Percentiles rank a stretch among this genome's conserved stretches.
Evolutionary conservation across 2,113 vertebrate species (phyloP).

Genomic region (Calyptommatus sinebrachiatus): DNA sequence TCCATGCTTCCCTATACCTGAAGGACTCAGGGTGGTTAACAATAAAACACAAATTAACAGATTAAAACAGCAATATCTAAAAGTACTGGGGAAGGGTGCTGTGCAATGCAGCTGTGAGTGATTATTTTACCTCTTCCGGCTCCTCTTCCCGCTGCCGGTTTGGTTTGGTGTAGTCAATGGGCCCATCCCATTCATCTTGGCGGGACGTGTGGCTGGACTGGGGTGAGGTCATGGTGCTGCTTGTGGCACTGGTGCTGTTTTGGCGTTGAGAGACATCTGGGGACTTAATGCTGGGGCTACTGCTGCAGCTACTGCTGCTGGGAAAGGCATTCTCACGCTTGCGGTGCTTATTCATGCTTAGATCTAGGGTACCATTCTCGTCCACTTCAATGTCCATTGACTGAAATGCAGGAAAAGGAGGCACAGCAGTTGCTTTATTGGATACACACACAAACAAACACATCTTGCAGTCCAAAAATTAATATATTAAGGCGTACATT

Average conservation of each 20-base stretch:
- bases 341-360: conserved; percentile 95
- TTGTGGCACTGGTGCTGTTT: conserved; percentile 76
- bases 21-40: too few species aligned
- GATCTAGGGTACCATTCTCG: conserved; percentile 94
- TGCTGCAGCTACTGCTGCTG: conserved; percentile 79
- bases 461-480: neutral
- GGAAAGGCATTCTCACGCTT: conserved; percentile 77
- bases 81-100: too few species aligned
- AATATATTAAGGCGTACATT: too few species aligned
- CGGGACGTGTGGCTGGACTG: conserved; percentile 86
- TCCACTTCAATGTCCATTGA: conserved; percentile 93
- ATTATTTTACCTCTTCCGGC: conserved; percentile 84
- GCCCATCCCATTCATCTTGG: conserved; percentile 95
- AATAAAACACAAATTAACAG: too few species aligned
- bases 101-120: too few species aligned
- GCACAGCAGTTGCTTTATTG: neutral
- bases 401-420: conserved; percentile 64
- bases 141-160: conserved; percentile 93
- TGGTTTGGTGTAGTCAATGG: conserved; percentile 96
- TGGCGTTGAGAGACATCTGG: conserved; percentile 84
- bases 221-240: conserved; percentile 88
- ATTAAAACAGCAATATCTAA: too few species aligned
- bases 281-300: conserved; percentile 85
- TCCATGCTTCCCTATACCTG: too few species aligned
- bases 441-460: fast-evolving